Evolutionary conservation across 2,113 vertebrate species (phyloP), one percentile per base, ranked within the genome.

Genomic region (Ranitomeya variabilis): DNA sequence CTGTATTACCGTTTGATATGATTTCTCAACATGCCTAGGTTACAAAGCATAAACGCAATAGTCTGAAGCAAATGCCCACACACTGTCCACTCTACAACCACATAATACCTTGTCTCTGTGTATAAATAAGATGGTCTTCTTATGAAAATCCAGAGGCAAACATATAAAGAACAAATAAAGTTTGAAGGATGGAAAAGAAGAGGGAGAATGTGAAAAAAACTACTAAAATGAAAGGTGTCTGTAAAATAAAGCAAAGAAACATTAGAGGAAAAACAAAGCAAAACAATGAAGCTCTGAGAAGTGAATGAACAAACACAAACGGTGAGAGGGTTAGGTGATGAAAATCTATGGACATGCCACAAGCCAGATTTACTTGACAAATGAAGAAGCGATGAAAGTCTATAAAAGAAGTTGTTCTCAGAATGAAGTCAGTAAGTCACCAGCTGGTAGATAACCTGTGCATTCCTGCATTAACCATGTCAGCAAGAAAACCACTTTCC

Each of bases 101-200:
- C 91, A 92, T 91, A 96, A 95, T 98, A 98, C 97, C 97, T 98
- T 97, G 97, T 95, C 96, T 97, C 91, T 96, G 97, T 94, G 96
- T 91, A 96, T 96, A 97, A 95, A 95, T 97, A 95, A 96, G 95
- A 92, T 96, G 96, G 93, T 97, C 97, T 97, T 98, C 97, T 97
- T 96, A 96, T 93, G 94, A 96, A 95, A 94, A 96, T 95, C 96
- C 96, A 96, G 94, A 95, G 93, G 92, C 90, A 90, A 94, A 94
- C 93, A 92, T 94, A 96, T 90, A 96, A 95, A 96, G 92, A 95
- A 93, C 93, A 97, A 94, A 97, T 93, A 95, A 96, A 93, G 95
- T 93, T 94, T 93, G 95, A 55, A 93, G 94, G 93, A 94, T 92
- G 93, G 94, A 93, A 91, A 92, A 87, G 90, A 91, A 86, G 90